These are phyloP conservation scores for Diadema setosum DNA, from an alignment of 35 echinoderm and acorn worm genomes.

Conservation along the genomic window DNA sequence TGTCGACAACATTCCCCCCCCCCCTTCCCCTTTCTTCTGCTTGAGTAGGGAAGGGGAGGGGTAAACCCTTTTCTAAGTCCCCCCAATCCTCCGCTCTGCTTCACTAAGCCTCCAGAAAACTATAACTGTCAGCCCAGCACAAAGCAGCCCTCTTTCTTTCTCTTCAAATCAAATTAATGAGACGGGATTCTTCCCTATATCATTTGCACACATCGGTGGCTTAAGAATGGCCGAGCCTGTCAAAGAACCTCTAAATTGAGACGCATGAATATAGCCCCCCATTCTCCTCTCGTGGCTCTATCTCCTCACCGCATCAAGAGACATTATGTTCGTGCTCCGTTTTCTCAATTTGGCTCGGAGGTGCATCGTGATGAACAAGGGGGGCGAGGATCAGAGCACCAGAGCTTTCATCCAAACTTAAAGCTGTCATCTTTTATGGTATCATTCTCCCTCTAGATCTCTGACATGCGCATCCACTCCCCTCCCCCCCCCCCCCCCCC, in stretches of 20 bases:
- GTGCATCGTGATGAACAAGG: not conserved
- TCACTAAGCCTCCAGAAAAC: no score
- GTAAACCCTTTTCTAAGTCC: not conserved
- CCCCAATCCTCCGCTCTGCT: not conserved
- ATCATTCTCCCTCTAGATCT: not conserved
- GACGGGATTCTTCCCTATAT: not conserved
- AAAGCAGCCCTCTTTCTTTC: not conserved
- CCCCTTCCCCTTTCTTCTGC: no score
- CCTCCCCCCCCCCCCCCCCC: not conserved
- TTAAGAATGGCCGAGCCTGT: not conserved
- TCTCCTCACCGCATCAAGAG: not conserved
- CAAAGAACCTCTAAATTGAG: not conserved
- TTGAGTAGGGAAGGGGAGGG: no score
- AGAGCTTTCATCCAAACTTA: not conserved
- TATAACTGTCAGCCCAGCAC: not conserved
- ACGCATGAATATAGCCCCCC: slow-evolving; percentile 5
- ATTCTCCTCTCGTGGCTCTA: not conserved
- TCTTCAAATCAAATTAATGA: slow-evolving; percentile 8
- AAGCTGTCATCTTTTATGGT: slow-evolving; percentile 2
- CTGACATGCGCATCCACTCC: not conserved
- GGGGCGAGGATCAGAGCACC: not conserved
- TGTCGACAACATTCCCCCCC: no score
- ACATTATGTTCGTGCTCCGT: not conserved
- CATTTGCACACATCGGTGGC: not conserved
- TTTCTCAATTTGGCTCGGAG: not conserved